Percentiles rank a stretch among this genome's conserved stretches.
Evolutionary conservation across 1,140 invertebrate species (phyloP).

Genomic region (Heliconius congener): DNA sequence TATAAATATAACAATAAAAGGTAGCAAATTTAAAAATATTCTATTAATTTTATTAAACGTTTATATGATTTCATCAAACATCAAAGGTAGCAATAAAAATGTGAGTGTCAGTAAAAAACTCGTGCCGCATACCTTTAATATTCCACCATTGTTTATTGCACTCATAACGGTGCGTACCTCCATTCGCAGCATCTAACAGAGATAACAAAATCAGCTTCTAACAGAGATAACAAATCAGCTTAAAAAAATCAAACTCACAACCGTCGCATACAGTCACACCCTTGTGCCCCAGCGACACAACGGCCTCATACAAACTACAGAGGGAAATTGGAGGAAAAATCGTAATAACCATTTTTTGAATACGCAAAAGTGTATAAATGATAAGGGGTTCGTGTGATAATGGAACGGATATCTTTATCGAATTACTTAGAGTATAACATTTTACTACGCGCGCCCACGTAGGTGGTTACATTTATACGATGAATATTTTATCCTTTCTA

Average conservation of each 20-base stretch:
- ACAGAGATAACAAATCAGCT: background rate
- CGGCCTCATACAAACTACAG: no score
- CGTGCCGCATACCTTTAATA: constrained; percentile 5
- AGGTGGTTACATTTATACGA: constrained; percentile 17
- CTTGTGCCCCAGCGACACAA: no score
- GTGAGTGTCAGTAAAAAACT: constrained; percentile 9
- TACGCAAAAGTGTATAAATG: background rate
- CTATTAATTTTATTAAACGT: background rate
- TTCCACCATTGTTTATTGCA: constrained; percentile 22
- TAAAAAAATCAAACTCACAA: no score
- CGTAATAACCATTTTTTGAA: background rate
- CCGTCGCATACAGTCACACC: no score
- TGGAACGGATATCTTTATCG: background rate
- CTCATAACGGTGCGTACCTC: background rate
- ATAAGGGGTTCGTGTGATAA: background rate
- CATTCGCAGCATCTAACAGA: background rate
- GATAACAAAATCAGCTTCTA: no score
- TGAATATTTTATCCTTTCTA: constrained; percentile 28
- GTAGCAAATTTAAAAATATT: no score
- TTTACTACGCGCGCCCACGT: constrained; percentile 19
- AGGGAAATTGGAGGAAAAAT: background rate
- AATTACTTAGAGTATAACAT: constrained; percentile 23
- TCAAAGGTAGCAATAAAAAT: background rate
- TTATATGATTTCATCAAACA: background rate
- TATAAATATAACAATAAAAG: no score